Evolutionary conservation across 2,888 invertebrate genomes (phyloP), one percentile per base, ranked within the genome.

Genomic region (Archips xylosteana): DNA sequence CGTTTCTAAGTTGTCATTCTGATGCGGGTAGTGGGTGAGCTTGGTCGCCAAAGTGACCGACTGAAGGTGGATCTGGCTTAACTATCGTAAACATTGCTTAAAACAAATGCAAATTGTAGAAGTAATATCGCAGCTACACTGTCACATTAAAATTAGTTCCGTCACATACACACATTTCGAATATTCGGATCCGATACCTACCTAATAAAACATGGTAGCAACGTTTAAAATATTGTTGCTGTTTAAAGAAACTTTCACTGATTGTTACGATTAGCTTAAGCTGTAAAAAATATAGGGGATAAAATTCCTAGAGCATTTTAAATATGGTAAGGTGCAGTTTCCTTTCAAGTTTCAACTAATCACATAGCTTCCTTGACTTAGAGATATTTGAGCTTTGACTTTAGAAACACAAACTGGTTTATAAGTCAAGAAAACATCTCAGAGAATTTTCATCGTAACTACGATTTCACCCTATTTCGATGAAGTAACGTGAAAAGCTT

Each of bases 1-100:
- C 42, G 54, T 6, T 54, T 32, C 47, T 60, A 60, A 47, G 45
- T 60, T 49, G 67, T 65, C 49, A 36, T 49, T 54, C 5, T 34
- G 39, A 8, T 32, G 39, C 45, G 54, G 62, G 54, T 45, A 60
- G 51, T 66, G 51, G 71, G 65, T 65, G 60, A 61, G 60, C 49
- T 61, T 36, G 60, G 65, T 71, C 59, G 45, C 59, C 12, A 60
- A 51, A 15, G 34, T 51, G 32, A 23, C 65, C 45, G 15, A 49
- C 13, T 60, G 8, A 66, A 60, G 59, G 71, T 32, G 51, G 39
- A 42, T 13, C 39, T 13, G 47, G 54, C 5, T 39, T 42, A 57
- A 15, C 39, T 51, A 62, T 61, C n/a, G 13, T 62, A 34, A 39
- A 57, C 47, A 13, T 23, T 47, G 47, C 32, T 34, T 32, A 47